Evolutionary conservation across 2,888 invertebrate species (phyloP).

Genomic region (Formica aserva): DNA sequence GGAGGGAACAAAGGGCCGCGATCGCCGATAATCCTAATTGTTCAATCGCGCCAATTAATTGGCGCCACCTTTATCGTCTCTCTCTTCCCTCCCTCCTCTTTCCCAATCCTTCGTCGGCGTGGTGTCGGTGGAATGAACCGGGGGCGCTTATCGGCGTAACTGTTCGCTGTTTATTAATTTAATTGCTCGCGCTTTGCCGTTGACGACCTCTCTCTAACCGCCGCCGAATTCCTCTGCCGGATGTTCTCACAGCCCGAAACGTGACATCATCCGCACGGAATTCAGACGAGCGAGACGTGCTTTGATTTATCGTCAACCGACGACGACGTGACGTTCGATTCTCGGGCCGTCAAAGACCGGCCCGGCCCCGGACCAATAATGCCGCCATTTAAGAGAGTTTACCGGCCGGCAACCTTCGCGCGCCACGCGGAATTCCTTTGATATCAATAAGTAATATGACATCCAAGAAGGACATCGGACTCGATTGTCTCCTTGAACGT

Average conservation of each 20-base stretch:
- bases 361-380: slow-evolving; percentile 65
- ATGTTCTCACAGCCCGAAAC: slow-evolving; percentile 72
- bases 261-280: slow-evolving; percentile 73
- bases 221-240: slow-evolving; percentile 48
- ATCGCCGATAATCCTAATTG: slow-evolving; percentile 53
- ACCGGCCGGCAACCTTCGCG: slow-evolving; percentile 57
- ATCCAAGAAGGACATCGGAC: slow-evolving; percentile 74
- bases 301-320: slow-evolving; percentile 63
- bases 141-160: slow-evolving; percentile 24
- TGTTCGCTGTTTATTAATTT: slow-evolving; percentile 47
- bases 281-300: slow-evolving; percentile 65
- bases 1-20: slow-evolving; percentile 21
- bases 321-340: slow-evolving; percentile 64
- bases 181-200: slow-evolving; percentile 43
- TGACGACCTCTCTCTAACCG: slow-evolving; percentile 25
- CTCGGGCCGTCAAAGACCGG: slow-evolving; percentile 67
- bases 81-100: background rate
- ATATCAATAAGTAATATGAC: slow-evolving; percentile 78
- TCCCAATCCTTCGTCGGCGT: background rate
- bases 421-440: slow-evolving; percentile 67
- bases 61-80: slow-evolving; percentile 3
- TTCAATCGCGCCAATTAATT: slow-evolving; percentile 38
- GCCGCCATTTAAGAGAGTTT: slow-evolving; percentile 71
- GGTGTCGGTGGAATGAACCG: background rate
- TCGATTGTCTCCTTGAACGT: slow-evolving; percentile 68